phyloP scores from a whole-genome alignment of 1,140 invertebrate species.

The Yoshiicerus persimilis region DNA sequence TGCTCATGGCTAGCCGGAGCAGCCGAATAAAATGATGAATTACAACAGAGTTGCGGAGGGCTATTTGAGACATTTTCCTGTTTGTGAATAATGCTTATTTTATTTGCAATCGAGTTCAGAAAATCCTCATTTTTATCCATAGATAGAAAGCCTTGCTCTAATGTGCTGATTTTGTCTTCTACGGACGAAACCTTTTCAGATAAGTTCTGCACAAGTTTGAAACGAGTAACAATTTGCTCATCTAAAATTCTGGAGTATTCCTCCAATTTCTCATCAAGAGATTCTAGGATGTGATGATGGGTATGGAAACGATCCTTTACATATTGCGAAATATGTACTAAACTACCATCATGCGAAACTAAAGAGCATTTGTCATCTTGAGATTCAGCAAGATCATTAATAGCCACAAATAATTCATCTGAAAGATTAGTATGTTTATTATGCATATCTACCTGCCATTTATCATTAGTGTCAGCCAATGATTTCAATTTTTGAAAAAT shows the following conservation, averaged over 20 bases:
- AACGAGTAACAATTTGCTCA: too few relatives aligned
- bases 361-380: neutral
- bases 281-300: neutral
- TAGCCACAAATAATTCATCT: neutral
- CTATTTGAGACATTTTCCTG: too few relatives aligned
- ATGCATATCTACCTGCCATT: neutral
- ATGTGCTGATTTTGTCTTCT: too few relatives aligned
- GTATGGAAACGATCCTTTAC: neutral
- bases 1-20: too few relatives aligned
- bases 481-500: neutral
- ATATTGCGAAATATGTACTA: neutral
- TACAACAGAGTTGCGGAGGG: too few relatives aligned
- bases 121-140: too few relatives aligned
- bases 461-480: neutral
- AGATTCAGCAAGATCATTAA: neutral
- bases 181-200: too few relatives aligned
- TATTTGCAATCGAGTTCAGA: too few relatives aligned
- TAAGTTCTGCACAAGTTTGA: too few relatives aligned
- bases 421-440: neutral
- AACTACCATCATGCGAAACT: neutral
- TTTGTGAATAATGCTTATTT: too few relatives aligned
- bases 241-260: neutral
- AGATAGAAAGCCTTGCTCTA: too few relatives aligned
- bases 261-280: neutral
- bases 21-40: too few relatives aligned